Evolutionary conservation across 2,888 invertebrate genomes (phyloP).

Genomic region (Nebria salina): DNA sequence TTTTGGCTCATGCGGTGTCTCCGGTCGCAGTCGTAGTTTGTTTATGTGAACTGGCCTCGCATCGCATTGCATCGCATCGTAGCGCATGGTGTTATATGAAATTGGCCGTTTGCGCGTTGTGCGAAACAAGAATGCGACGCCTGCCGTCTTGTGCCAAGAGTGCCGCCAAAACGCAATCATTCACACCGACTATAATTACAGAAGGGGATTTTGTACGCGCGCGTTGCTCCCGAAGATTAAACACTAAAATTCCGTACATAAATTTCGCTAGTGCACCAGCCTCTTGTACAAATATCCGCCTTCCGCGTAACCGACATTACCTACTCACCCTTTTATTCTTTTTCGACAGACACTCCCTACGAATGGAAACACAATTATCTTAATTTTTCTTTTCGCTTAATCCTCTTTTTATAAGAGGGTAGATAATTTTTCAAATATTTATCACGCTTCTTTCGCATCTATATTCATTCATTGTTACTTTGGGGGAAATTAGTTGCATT

Average conservation of each 20-base stretch:
- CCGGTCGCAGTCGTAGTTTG: constrained; percentile 18
- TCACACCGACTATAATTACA: constrained; percentile 60
- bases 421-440: constrained; percentile 56
- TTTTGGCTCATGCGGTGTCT: constrained; percentile 41
- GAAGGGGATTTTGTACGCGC: constrained; percentile 59
- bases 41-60: constrained; percentile 8
- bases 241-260: constrained; percentile 61
- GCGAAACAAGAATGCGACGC: constrained; percentile 34
- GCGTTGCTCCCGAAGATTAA: constrained; percentile 57
- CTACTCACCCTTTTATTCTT: constrained; percentile 6
- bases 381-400: constrained; percentile 59
- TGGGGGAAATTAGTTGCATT: constrained; percentile 22
- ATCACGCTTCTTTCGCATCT: constrained; percentile 25
- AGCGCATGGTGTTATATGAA: constrained; percentile 26
- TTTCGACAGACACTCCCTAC: constrained; percentile 31
- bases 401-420: constrained; percentile 52
- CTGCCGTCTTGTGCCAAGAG: constrained; percentile 51
- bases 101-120: constrained; percentile 32
- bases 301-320: constrained; percentile 33
- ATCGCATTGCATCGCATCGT: neutral
- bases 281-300: constrained; percentile 57
- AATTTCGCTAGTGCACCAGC: constrained; percentile 54
- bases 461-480: constrained; percentile 6
- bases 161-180: constrained; percentile 58
- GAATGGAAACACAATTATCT: constrained; percentile 62